Evolutionary conservation across 2,888 invertebrate species (phyloP), one percentile per base, ranked within the genome.

Genomic region (Myopa tessellatipennis): DNA sequence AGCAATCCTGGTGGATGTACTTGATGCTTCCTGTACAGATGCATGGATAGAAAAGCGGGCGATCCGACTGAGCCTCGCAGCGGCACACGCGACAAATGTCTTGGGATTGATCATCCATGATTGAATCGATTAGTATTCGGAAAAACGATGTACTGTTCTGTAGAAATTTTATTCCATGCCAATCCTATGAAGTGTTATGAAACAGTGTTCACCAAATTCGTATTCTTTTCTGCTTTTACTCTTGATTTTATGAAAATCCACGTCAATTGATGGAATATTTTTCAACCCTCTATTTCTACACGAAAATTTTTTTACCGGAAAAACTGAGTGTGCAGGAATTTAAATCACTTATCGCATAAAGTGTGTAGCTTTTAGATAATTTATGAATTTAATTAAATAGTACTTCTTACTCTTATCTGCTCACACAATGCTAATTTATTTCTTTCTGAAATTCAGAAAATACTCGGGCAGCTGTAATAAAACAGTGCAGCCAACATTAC

Each of bases 21-120:
- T 99, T 99, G 84, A 99, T 99, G 84, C 98, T 98, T 75, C 99
- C 99, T 40, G 98, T 98, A 88, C 99, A 99, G 76, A 99, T 97
- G 90, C 99, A 99, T 0, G 99, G 99, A 90, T 99, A 98, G 89
- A 97, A 99, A 12, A 99, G 91, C 1, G 98, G 98, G 82, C 98
- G 93, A 85, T 99, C 99, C 16, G 94, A 91, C 67, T 95, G 91
- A 67, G 96, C 98, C 90, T 99, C 99, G 82, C 97, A 98, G 81
- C 99, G 93, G 90, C 99, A 99, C 85, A 99, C 98, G 86, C 99
- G 94, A 90, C 99, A 99, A 87, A 99, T 98, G 90, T 98, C 93
- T 82, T 89, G 89, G 78, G 88, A 87, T 67, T 87, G 81, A 83
- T 89, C 89, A 82, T 89, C 89, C 89, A 89, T 89, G 67, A 7